These are phyloP conservation scores for Cryptocephalus moraei DNA, from an alignment of 2,888 invertebrate species.

Conservation along the genomic window DNA sequence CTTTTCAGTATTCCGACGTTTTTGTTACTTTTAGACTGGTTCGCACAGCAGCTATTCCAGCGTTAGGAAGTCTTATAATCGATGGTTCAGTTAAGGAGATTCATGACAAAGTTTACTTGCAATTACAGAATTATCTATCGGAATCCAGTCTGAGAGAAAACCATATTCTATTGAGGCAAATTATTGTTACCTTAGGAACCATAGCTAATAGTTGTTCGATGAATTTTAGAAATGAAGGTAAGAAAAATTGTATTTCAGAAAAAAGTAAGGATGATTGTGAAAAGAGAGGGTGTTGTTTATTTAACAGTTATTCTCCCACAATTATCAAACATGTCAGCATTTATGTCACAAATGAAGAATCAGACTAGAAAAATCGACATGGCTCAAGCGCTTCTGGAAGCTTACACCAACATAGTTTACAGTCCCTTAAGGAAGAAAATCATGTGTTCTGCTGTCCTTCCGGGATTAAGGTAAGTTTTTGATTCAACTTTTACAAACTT, in stretches of 20 bases:
- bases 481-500: background rate
- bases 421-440: conserved; percentile 42
- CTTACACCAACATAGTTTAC: conserved; percentile 50
- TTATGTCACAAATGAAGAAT: conserved; percentile 44
- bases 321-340: conserved; percentile 45
- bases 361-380: conserved; percentile 48
- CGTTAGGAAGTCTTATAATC: conserved; percentile 49
- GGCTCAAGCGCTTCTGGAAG: conserved; percentile 51
- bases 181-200: conserved; percentile 50
- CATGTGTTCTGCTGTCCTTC: conserved; percentile 39
- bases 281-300: background rate
- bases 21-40: conserved; percentile 39
- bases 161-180: conserved; percentile 44
- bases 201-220: conserved; percentile 50
- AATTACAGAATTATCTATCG: conserved; percentile 37
- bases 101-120: conserved; percentile 47
- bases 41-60: conserved; percentile 50
- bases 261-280: too few species aligned
- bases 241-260: conserved; percentile 13
- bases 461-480: conserved; percentile 40
- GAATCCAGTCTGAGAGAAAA: conserved; percentile 36
- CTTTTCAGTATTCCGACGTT: background rate
- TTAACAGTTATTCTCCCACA: conserved; percentile 53
- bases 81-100: conserved; percentile 41
- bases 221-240: conserved; percentile 52